phyloP scores from a whole-genome alignment of 2,797 vertebrate species.

The Nyctibius grandis region DNA sequence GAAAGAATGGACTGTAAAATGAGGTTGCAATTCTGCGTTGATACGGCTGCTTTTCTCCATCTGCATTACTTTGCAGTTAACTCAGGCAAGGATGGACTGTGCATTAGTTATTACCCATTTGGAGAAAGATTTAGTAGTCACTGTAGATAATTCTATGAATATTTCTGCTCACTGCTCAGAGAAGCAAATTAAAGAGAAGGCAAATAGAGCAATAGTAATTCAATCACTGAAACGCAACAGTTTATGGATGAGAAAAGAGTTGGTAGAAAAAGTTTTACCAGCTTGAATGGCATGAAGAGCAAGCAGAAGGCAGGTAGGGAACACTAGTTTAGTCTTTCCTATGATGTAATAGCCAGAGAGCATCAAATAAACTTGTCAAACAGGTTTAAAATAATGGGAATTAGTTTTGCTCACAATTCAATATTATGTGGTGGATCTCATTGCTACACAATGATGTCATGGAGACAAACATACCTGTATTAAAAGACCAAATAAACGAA shows the following conservation, averaged over 20 bases:
- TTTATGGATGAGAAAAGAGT: neutral
- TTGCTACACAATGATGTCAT: neutral
- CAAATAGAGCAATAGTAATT: neutral
- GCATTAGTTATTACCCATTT: neutral
- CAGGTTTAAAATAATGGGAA: neutral
- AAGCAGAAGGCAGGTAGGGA: neutral
- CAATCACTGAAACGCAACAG: neutral
- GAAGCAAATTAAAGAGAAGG: neutral
- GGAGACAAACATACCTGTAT: neutral
- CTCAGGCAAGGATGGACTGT: neutral
- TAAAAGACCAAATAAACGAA: neutral
- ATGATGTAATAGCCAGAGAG: neutral
- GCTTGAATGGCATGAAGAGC: neutral
- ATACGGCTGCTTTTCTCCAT: neutral
- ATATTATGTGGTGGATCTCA: neutral
- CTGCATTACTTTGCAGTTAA: neutral
- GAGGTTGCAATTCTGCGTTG: neutral
- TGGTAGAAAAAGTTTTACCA: neutral
- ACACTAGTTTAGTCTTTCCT: neutral
- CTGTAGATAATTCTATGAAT: neutral
- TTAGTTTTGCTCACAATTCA: neutral
- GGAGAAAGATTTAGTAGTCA: neutral
- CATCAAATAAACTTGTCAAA: neutral
- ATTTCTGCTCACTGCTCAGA: conserved; percentile 4
- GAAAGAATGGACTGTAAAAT: neutral